A percentile compares a stretch with the other conserved stretches of the same genome.
phyloP scores from a whole-genome alignment of 2,113 vertebrate species.

The Delphinus delphis region DNA sequence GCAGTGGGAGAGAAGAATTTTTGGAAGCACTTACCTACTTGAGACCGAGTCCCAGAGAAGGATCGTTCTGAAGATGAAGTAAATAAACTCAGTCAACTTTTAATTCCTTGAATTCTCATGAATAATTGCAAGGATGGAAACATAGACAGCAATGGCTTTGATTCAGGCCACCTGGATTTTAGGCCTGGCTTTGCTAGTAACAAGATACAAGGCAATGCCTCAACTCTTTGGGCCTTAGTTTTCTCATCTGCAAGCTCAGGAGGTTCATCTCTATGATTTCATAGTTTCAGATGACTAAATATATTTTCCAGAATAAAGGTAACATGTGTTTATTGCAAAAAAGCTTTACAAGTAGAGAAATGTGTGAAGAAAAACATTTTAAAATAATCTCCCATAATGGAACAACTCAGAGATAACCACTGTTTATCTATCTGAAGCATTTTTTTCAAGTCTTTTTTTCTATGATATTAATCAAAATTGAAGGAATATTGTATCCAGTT shows the following conservation, averaged over 20 bases:
- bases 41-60: neutral
- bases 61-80: neutral
- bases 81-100: conserved; percentile 17
- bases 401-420: neutral
- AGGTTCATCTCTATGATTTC: neutral
- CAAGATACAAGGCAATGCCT: neutral
- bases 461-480: neutral
- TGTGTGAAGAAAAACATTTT: neutral
- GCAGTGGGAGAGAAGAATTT: neutral
- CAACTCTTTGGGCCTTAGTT: neutral
- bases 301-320: neutral
- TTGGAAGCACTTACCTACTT: neutral
- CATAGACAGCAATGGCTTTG: neutral
- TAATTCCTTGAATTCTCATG: neutral
- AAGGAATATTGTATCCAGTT: neutral
- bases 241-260: neutral
- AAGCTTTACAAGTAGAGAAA: neutral
- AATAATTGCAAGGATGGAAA: neutral
- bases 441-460: neutral
- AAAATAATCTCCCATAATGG: neutral
- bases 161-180: neutral
- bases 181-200: neutral
- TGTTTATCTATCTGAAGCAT: neutral
- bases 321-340: neutral
- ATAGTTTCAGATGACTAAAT: neutral